phyloP scores from a whole-genome alignment of 2,797 vertebrate genomes.

The Ptychobarbus kaznakovi region DNA sequence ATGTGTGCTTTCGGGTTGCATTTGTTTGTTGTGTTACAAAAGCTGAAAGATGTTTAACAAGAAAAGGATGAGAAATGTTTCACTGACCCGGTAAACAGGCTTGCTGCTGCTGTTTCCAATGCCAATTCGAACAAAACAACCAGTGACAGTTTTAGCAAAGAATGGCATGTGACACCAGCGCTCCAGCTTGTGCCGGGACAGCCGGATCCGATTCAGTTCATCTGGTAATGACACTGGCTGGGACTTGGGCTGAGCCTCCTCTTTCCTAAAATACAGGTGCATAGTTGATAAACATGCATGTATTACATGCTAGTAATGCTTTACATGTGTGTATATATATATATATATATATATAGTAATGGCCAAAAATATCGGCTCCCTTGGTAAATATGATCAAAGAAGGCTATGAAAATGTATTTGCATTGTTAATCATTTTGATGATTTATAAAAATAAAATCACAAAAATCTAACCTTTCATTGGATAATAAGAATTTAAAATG shows the following conservation, averaged over 20 bases:
- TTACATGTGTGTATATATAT: too few relatives aligned
- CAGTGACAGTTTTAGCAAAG: constrained; percentile 96
- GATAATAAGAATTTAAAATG: too few relatives aligned
- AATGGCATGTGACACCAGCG: constrained; percentile 99
- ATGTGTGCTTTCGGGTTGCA: background rate
- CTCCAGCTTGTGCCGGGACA: constrained; percentile 96
- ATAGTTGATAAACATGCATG: background rate
- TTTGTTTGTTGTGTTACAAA: background rate
- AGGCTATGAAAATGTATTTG: too few relatives aligned
- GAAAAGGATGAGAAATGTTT: background rate
- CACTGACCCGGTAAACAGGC: constrained; percentile 93
- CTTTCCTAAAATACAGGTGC: constrained; percentile 78
- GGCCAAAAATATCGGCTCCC: too few relatives aligned
- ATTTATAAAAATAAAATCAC: too few relatives aligned
- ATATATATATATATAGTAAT: too few relatives aligned
- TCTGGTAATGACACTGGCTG: constrained; percentile 95
- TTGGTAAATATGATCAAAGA: too few relatives aligned
- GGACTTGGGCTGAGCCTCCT: constrained; percentile 94
- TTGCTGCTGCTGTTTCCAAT: constrained; percentile 99
- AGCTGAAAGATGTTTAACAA: background rate
- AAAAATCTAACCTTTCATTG: too few relatives aligned
- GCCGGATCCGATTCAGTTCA: constrained; percentile 91
- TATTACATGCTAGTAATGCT: too few relatives aligned
- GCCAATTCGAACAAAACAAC: constrained; percentile 97
- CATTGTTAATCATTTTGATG: too few relatives aligned